Evolutionary conservation across 1,140 invertebrate species (phyloP).

Genomic region (Heliothis virescens): DNA sequence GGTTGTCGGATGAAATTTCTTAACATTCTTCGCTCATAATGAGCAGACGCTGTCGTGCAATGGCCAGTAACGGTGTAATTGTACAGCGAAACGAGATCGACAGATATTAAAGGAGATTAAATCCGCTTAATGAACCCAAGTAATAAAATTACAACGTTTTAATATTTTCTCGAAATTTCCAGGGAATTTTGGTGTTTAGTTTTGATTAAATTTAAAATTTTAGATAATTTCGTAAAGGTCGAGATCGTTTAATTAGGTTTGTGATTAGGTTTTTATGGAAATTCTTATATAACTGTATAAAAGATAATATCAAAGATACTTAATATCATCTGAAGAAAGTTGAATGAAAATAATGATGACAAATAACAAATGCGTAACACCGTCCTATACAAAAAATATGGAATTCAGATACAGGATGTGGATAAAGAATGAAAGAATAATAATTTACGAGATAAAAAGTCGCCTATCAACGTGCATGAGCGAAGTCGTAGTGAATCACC

Average conservation of each 20-base stretch:
- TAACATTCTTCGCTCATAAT: slow-evolving; percentile 84
- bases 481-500: slow-evolving; percentile 71
- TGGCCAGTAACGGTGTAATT: slow-evolving; percentile 84
- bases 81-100: slow-evolving; percentile 80
- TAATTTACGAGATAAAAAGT: slow-evolving; percentile 59
- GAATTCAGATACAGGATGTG: slow-evolving; percentile 35
- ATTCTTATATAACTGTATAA: background rate
- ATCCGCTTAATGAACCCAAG: slow-evolving; percentile 80
- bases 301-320: background rate
- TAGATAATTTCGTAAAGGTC: background rate
- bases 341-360: too few species aligned
- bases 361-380: slow-evolving; percentile 6
- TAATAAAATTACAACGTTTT: slow-evolving; percentile 60
- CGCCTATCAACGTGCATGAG: slow-evolving; percentile 57
- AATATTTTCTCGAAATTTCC: slow-evolving; percentile 42
- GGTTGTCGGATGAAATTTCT: slow-evolving; percentile 85
- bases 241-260: background rate
- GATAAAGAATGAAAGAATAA: slow-evolving; percentile 43
- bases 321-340: background rate
- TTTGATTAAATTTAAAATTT: slow-evolving; percentile 37
- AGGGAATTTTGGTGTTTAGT: background rate
- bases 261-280: background rate
- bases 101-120: slow-evolving; percentile 82
- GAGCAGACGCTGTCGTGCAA: slow-evolving; percentile 81
- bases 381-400: slow-evolving; percentile 8